Base-by-base conservation (phyloP, 1,140 invertebrate genomes). In the Mya arenaria region DNA sequence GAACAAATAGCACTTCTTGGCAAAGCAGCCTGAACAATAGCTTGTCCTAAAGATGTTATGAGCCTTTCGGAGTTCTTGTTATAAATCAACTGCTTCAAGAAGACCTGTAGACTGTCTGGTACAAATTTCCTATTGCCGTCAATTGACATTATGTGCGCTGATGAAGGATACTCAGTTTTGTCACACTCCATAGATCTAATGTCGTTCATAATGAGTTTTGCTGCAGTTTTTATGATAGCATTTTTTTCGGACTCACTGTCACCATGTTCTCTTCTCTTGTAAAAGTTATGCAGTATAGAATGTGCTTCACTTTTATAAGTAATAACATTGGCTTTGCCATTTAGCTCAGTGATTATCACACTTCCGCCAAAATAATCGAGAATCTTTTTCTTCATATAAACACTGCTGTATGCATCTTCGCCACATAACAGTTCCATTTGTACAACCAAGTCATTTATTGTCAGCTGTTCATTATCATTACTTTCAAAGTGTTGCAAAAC, bases 1-100 rank as follows among this genome's bases (percentile, higher is more conserved):
- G 75, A 84, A 8, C 66, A 41, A n/a, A 88, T 63, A 4, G 85
- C 0, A 8, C 23, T 30, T 66, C 58, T 72, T 58, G 85, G 86
- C 63, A 63, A 39, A 8, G 56, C 17, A 23, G 82, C 69, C 69
- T 87, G 84, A 15, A 88, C 80, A 63, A 87, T 84, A 41, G 84
- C 66, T 37, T 89, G 88, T 1, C 77, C 85, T 37, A 88, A 65
- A 6, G 84, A 81, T 23, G 63, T 66, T n/a, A n/a, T n/a, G n/a
- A n/a, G n/a, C n/a, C 48, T 37, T 23, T 77, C 41, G n/a, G 28
- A 39, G 65, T 71, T 63, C 34, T 41, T 71, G 34, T 25, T 66
- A 1, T 52, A 17, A 52, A 52, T 52, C 17, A 52, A 23, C 48
- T 52, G 48, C 48, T 52, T 17, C 48, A 52, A 52, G 25, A 52